Conservation (phyloP, 2,888 invertebrate genomes). For the Drosophila mettleri region DNA sequence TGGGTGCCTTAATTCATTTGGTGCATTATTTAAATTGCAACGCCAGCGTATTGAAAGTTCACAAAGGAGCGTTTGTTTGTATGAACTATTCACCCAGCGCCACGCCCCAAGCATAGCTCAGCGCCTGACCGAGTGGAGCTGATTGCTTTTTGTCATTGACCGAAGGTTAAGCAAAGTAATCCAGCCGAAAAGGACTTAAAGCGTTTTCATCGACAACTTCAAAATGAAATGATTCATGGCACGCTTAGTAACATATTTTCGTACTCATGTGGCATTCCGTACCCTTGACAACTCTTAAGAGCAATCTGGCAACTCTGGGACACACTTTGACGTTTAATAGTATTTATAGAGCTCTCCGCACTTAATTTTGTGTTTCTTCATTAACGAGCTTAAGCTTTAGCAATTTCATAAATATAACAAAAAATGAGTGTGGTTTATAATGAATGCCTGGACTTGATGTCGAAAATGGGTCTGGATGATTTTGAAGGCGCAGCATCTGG, state of each 20-base stretch:
- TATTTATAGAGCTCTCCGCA: background rate
- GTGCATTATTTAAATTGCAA: slow-evolving; percentile 74
- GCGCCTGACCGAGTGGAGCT: slow-evolving; percentile 4
- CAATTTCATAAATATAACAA: background rate
- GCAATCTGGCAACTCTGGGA: background rate
- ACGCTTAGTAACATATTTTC: background rate
- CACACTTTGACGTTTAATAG: background rate
- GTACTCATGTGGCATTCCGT: no score
- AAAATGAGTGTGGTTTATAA: slow-evolving; percentile 15
- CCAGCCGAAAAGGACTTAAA: background rate
- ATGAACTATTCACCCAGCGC: slow-evolving; percentile 11
- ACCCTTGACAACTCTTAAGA: background rate
- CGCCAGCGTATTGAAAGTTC: slow-evolving; percentile 40
- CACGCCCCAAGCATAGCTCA: slow-evolving; percentile 5
- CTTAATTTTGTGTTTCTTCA: background rate
- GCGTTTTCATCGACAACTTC: no score
- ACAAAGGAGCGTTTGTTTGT: slow-evolving; percentile 33
- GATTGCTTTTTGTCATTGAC: slow-evolving; percentile 45
- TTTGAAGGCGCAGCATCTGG: no score
- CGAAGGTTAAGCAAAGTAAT: slow-evolving; percentile 27
- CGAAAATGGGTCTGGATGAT: slow-evolving; percentile 11
- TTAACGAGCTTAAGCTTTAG: background rate
- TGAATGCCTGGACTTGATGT: slow-evolving; percentile 14
- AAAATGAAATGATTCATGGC: no score
- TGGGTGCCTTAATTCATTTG: slow-evolving; percentile 62